Evolutionary conservation across 30 jellyfish, hydroid and myxozoan species (phyloP).

Genomic region (Aurelia aurita): DNA sequence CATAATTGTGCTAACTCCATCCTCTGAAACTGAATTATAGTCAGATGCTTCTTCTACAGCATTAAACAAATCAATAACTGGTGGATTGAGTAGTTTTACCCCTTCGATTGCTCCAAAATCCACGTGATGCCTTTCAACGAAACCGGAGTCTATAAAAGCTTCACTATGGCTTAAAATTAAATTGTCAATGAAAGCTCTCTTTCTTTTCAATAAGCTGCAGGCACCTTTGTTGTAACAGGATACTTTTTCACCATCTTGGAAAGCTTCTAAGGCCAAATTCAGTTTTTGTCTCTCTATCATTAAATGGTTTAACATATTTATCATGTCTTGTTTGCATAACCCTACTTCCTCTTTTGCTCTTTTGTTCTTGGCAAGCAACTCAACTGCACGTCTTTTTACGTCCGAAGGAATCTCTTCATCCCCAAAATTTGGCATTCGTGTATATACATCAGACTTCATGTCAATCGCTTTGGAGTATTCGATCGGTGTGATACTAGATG

Average conservation of each 20-base stretch:
- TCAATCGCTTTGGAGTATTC: neutral
- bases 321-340: neutral
- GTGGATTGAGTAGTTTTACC: neutral
- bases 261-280: neutral
- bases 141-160: neutral
- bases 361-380: slow-evolving; percentile 1
- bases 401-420: slow-evolving; percentile 3
- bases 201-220: neutral
- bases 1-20: too few relatives aligned
- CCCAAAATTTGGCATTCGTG: neutral
- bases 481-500: neutral
- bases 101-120: neutral
- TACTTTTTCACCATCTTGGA: neutral
- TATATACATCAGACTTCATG: neutral
- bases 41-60: too few relatives aligned
- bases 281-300: neutral
- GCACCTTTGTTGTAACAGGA: slow-evolving; percentile 7
- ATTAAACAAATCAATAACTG: too few relatives aligned
- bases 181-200: neutral
- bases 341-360: slow-evolving; percentile 3
- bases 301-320: neutral
- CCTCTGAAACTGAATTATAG: too few relatives aligned
- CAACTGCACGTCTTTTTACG: slow-evolving; percentile 28
- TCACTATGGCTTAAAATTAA: neutral
- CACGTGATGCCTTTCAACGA: neutral